A percentile compares a stretch with the other conserved stretches of the same genome.
These are phyloP conservation scores for Pyrgus malvae DNA, from an alignment of 2,888 invertebrate species.

Conservation along the genomic window DNA sequence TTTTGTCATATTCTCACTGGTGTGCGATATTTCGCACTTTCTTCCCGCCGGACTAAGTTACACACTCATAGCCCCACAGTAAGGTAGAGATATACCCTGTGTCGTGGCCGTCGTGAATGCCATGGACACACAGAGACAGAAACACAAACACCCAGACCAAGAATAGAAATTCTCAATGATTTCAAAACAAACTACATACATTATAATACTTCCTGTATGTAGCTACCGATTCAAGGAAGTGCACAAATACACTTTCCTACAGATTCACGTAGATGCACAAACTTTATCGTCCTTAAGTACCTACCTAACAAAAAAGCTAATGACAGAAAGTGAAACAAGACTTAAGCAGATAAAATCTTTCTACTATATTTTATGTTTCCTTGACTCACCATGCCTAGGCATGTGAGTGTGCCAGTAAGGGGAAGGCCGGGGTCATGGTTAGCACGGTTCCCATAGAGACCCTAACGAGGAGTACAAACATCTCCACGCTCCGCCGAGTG, in stretches of 20 bases:
- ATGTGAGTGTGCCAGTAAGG: conserved; percentile 45
- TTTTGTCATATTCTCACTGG: conserved; percentile 56
- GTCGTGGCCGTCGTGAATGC: too few species aligned
- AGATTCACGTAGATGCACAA: neutral
- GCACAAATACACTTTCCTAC: neutral
- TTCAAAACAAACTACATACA: too few species aligned
- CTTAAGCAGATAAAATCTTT: too few species aligned
- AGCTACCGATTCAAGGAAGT: neutral
- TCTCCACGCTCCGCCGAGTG: conserved; percentile 54
- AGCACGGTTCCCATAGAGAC: conserved; percentile 65
- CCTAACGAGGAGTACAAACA: conserved; percentile 66
- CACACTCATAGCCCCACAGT: too few species aligned
- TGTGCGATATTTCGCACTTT: conserved; percentile 73
- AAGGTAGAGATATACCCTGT: too few species aligned
- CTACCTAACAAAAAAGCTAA: neutral
- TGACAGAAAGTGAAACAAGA: neutral
- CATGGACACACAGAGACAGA: too few species aligned
- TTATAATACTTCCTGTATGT: too few species aligned
- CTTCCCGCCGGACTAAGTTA: conserved; percentile 36
- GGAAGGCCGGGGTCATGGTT: conserved; percentile 40
- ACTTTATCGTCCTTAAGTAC: neutral
- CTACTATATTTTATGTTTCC: neutral
- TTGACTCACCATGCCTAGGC: neutral
- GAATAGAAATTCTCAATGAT: too few species aligned
- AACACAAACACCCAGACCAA: too few species aligned